Conservation (phyloP, 2,888 invertebrate genomes). For the Apodemia hepburni region DNA sequence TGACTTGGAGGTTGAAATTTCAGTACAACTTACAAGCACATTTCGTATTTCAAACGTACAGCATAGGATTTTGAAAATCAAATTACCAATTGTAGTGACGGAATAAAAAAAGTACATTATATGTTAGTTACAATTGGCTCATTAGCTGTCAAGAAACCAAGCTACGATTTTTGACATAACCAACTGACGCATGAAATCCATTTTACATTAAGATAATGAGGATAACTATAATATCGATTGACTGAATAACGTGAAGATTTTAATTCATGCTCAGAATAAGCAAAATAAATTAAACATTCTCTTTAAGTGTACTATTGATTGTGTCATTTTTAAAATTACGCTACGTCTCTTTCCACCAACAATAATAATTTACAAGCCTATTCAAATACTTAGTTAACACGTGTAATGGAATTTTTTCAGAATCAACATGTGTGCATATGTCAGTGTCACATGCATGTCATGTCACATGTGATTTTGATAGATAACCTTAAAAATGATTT, state of each 20-base stretch:
- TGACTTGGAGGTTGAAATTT: not conserved
- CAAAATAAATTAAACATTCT: not conserved
- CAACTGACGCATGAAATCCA: not conserved
- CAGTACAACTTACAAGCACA: not conserved
- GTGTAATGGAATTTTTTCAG: not conserved
- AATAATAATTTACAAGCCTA: too few relatives aligned
- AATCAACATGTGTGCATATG: not conserved
- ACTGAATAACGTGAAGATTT: not conserved
- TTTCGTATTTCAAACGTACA: not conserved
- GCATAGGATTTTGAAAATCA: not conserved
- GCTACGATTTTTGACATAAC: not conserved
- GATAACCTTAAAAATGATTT: not conserved
- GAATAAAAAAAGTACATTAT: not conserved
- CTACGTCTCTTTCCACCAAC: not conserved
- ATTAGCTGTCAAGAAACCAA: not conserved
- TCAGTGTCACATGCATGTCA: constrained; percentile 4
- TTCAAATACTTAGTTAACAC: not conserved
- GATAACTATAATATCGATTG: not conserved
- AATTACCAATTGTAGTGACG: not conserved
- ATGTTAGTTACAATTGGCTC: not conserved
- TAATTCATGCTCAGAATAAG: not conserved
- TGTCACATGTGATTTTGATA: not conserved
- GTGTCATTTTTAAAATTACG: not conserved
- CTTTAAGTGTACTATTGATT: not conserved
- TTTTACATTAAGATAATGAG: not conserved